Conservation (phyloP, 2,888 invertebrate genomes). For the Gisinianus flammeolus region DNA sequence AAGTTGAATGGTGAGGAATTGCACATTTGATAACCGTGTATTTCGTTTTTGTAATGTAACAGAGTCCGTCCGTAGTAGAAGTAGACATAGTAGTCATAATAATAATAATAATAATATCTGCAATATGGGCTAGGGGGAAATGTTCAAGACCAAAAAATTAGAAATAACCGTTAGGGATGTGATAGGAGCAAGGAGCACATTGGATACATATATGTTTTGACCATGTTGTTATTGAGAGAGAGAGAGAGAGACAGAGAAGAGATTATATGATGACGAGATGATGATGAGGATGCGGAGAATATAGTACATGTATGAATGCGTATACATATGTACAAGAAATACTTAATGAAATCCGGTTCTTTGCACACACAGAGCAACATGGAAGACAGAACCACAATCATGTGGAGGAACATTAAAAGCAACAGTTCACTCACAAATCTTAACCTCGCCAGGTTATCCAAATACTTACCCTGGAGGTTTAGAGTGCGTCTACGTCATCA, state of each 20-base stretch:
- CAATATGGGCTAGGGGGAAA: constrained; percentile 23
- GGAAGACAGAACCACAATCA: constrained; percentile 92
- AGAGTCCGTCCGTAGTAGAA: neutral
- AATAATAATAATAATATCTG: neutral
- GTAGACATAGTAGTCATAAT: neutral
- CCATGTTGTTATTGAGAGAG: neutral
- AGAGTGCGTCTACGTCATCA: constrained; percentile 91
- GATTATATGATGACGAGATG: constrained; percentile 6
- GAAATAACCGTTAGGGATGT: constrained; percentile 32
- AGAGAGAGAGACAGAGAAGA: neutral
- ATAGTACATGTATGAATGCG: neutral
- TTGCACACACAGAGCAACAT: constrained; percentile 71
- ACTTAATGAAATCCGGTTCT: constrained; percentile 39
- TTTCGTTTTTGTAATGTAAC: too few species aligned
- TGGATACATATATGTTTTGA: constrained; percentile 5
- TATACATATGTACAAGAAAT: neutral
- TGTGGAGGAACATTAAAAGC: constrained; percentile 89
- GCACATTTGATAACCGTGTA: too few species aligned
- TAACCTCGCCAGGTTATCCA: constrained; percentile 91
- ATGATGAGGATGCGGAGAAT: constrained; percentile 13
- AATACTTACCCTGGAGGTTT: constrained; percentile 93
- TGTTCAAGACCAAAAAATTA: constrained; percentile 22
- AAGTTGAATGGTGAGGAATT: neutral
- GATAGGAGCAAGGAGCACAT: constrained; percentile 5
- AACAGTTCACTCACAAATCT: constrained; percentile 83